Evolutionary conservation across 2,113 vertebrate genomes (phyloP), one percentile per base, ranked within the genome.

Genomic region (Cyprinodon brontotheroides): DNA sequence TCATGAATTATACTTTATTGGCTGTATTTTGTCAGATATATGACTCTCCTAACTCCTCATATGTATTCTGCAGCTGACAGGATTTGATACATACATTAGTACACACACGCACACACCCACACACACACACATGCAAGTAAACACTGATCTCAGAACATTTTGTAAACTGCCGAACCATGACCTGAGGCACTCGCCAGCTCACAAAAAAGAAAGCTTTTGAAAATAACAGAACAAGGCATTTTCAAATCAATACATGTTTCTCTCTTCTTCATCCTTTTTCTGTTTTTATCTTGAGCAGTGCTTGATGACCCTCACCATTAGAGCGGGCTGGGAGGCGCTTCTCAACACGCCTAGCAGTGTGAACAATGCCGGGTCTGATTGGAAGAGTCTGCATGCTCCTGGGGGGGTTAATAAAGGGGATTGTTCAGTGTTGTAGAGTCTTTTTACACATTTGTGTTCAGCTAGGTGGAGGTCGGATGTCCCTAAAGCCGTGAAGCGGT

Each of bases 1-100:
- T 83, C 90, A 89, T 93, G 89, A 92, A 91, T 93, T 91, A 88
- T 84, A 86, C 88, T 90, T 92, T 93, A 92, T 91, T 91, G 90
- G 88, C 86, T 76, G 84, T 83, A 87, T 86, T 92, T 83, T 71
- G 90, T 90, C 87, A 93, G 88, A 86, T 89, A 90, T 91, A 92
- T 53, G 91, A 90, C 89, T 90, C 91, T 85, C 89, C 75, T 75
- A 78, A 80, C 83, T 87, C 72, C 83, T 84, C 70, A 29, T 82
- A 87, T 84, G 87, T 87, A 86, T 91, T 89, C 81, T 76, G 69
- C 43, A 2, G 59, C 83, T 83, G 89, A 86, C 89, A 80, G 85
- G 84, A 85, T 86, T 79, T 90, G 86, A 87, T 85, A 83, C 88
- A 90, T 87, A 75, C 83, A 82, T 82, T 85, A 66, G 64, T 61